Evolutionary conservation across 1,140 invertebrate genomes (phyloP).

Genomic region (roundworm (Caenorhabditis elegans)): DNA sequence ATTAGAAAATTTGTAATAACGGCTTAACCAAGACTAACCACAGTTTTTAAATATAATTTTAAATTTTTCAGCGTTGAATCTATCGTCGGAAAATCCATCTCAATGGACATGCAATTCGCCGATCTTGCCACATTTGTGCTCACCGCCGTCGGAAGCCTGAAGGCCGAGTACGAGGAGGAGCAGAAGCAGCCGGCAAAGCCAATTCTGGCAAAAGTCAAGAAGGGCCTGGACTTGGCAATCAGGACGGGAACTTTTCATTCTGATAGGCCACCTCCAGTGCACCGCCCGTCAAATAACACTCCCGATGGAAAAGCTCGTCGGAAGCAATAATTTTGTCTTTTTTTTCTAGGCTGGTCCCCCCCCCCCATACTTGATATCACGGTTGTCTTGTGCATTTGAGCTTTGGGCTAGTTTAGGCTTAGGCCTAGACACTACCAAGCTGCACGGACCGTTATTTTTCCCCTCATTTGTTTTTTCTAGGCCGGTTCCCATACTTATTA

Average conservation of each 20-base stretch:
- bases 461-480: too few species aligned
- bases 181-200: background rate
- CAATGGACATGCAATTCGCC: background rate
- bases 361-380: background rate
- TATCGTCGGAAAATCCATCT: background rate
- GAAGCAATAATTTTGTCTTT: background rate
- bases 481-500: too few species aligned
- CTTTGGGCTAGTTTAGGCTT: too few species aligned
- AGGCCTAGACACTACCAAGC: too few species aligned
- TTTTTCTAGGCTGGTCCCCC: background rate
- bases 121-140: background rate
- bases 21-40: too few species aligned
- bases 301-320: background rate
- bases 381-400: too few species aligned
- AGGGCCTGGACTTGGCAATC: background rate
- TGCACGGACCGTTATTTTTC: too few species aligned
- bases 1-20: too few species aligned
- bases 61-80: background rate
- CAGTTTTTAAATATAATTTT: too few species aligned
- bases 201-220: background rate
- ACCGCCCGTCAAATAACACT: background rate
- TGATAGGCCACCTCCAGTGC: background rate
- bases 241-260: background rate
- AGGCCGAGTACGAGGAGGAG: background rate
- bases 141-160: conserved; percentile 4